Percentiles rank a stretch among this genome's conserved stretches.
These are phyloP conservation scores for Drosophila leontia DNA, from an alignment of 1,140 invertebrate species.

Conservation along the genomic window DNA sequence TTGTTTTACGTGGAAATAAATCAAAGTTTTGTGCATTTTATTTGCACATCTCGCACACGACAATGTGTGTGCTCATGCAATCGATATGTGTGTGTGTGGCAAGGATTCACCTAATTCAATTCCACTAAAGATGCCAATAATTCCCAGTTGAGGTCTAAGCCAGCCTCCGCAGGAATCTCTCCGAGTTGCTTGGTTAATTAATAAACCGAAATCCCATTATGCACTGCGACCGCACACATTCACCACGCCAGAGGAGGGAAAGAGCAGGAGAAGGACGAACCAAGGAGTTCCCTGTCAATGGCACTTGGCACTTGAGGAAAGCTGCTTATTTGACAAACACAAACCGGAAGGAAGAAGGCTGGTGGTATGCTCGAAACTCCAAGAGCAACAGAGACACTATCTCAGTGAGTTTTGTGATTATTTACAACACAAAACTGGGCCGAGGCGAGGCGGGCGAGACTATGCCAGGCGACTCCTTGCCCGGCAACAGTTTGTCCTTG, in stretches of 20 bases:
- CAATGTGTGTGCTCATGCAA: constrained; percentile 27
- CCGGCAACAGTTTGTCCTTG: constrained; percentile 54
- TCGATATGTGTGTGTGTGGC: constrained; percentile 30
- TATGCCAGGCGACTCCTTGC: background rate
- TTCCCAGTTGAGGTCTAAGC: constrained; percentile 33
- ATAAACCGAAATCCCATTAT: constrained; percentile 61
- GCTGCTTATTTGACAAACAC: constrained; percentile 61
- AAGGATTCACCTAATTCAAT: constrained; percentile 38
- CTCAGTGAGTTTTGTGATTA: constrained; percentile 58
- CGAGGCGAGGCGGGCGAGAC: background rate
- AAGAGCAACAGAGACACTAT: constrained; percentile 17
- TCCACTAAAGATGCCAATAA: constrained; percentile 36
- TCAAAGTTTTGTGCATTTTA: constrained; percentile 60
- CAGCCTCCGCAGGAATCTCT: background rate
- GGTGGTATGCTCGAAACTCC: constrained; percentile 3
- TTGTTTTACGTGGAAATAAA: constrained; percentile 64
- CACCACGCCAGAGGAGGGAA: background rate
- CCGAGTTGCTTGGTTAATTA: constrained; percentile 41
- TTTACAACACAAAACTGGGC: constrained; percentile 45
- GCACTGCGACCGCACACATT: constrained; percentile 38
- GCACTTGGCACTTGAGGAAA: constrained; percentile 61
- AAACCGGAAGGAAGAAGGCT: constrained; percentile 34
- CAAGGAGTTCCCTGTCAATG: constrained; percentile 39
- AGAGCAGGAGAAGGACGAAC: background rate
- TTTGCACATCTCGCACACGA: constrained; percentile 35